Evolutionary conservation across 1,140 invertebrate species (phyloP), one percentile per base, ranked within the genome.

Genomic region (Brevipalpus yothersi): DNA sequence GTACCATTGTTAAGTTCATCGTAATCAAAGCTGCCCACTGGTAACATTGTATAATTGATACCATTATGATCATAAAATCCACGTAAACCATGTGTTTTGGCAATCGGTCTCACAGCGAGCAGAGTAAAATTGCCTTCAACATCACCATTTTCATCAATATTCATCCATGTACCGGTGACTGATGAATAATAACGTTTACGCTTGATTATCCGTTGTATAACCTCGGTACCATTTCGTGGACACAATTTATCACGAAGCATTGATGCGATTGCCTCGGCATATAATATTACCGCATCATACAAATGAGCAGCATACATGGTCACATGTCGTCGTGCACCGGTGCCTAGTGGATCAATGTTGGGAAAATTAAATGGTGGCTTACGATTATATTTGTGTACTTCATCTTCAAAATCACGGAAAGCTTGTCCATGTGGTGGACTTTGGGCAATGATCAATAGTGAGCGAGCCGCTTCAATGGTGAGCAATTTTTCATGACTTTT

Each of bases 111-210:
- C 11, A 40, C 40, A 31, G 39, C 17, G 19, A 57, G 56, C 65
- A 82, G 77, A 0, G 91, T 92, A 72, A 92, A 97, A 69, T 95
- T 95, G 2, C 92, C 92, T 70, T 94, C 87, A 0, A 91, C 93
- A 68, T 96, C 89, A 17, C 91, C 92, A 66, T 86, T 82, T 63
- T 82, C 76, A 72, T 96, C 90, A 55, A 96, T 78, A 64, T 84
- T 82, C 58, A 93, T 91, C 42, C 79, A 81, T 64, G 86, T 82
- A 9, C 91, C 92, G 43, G 88, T 86, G 47, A 96, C 81, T 79
- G 90, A 65, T 31, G 31, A 31, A 57, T 59, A 47, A 41, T 67
- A 68, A 21, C 60, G 41, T 39, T 54, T 60, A n/a, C 56, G 42
- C 10, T 61, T 43, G 13, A 65, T 63, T 15, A 72, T 69, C 56